Percentiles rank a stretch among this genome's conserved stretches.
phyloP scores from a whole-genome alignment of 2,797 vertebrate species.

The Pseudomugil tenellus region DNA sequence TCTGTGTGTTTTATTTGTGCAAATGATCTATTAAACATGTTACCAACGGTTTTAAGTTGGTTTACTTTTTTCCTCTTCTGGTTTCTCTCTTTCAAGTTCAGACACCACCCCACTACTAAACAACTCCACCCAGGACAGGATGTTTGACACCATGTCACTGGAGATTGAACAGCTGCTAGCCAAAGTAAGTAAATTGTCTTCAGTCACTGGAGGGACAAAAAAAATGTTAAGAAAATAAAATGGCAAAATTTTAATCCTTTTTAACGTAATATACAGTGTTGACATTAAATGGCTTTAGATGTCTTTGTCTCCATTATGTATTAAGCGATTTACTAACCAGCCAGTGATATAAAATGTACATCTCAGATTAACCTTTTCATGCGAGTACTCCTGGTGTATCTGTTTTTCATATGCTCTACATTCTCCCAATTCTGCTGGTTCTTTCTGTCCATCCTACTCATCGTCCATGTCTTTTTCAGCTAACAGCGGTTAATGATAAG shows the following conservation, averaged over 20 bases:
- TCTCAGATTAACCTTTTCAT: neutral
- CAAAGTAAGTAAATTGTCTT: constrained; percentile 84
- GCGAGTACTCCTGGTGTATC: neutral
- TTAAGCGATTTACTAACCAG: neutral
- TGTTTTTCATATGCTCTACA: neutral
- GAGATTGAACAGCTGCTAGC: constrained; percentile 96
- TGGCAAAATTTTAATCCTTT: neutral
- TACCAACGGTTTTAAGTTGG: neutral
- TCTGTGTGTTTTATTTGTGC: neutral
- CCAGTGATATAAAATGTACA: too few relatives aligned
- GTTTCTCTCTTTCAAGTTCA: constrained; percentile 79
- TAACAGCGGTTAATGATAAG: constrained; percentile 95
- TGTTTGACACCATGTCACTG: constrained; percentile 99
- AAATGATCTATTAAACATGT: neutral
- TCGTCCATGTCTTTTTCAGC: constrained; percentile 72
- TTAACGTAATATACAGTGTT: neutral
- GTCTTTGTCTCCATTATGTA: neutral
- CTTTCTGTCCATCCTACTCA: rapidly evolving
- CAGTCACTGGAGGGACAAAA: neutral
- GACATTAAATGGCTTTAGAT: neutral
- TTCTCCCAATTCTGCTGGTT: neutral
- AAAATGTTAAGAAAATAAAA: neutral
- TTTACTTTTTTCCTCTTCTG: constrained; percentile 3
- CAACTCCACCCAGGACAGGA: constrained; percentile 97
- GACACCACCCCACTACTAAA: constrained; percentile 96